Conservation (phyloP, 2,797 vertebrate genomes). For the Gadopsis bispinosus region DNA sequence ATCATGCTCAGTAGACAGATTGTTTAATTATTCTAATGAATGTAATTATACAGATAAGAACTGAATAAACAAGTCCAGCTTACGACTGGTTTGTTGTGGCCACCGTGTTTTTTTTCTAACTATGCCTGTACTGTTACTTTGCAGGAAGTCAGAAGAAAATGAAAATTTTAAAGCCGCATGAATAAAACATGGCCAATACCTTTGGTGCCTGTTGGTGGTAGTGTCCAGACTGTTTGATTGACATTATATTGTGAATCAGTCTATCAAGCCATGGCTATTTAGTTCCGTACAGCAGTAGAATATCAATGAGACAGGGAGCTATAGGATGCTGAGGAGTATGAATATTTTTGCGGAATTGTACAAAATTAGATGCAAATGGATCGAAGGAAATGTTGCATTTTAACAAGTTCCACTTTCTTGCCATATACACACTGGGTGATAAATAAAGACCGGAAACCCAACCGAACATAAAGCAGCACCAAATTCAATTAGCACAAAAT, state of each 20-base stretch:
- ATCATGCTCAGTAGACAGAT: constrained; percentile 42
- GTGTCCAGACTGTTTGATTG: constrained; percentile 81
- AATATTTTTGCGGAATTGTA: constrained; percentile 62
- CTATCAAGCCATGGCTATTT: constrained; percentile 75
- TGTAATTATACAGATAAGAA: constrained; percentile 64
- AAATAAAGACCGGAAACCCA: constrained; percentile 35
- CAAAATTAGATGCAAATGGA: constrained; percentile 81
- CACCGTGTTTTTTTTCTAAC: constrained; percentile 23
- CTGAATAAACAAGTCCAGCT: constrained; percentile 46
- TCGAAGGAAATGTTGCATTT: constrained; percentile 67
- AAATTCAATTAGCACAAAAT: constrained; percentile 62
- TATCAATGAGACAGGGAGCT: constrained; percentile 71
- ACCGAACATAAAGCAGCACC: constrained; percentile 29
- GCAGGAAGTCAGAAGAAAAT: constrained; percentile 70
- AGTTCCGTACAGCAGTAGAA: constrained; percentile 59
- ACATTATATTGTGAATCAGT: constrained; percentile 78
- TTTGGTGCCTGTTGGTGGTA: constrained; percentile 72
- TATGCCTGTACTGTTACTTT: constrained; percentile 30
- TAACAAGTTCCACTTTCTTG: constrained; percentile 59
- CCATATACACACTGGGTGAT: constrained; percentile 20
- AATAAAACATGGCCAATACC: constrained; percentile 81
- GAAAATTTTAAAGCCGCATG: constrained; percentile 71
- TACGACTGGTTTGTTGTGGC: constrained; percentile 23
- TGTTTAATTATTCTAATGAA: constrained; percentile 70
- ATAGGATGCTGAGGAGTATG: constrained; percentile 52